Percentiles rank a stretch among this genome's conserved stretches.
These are phyloP conservation scores for Agrotis ipsilon DNA, from an alignment of 2,888 invertebrate genomes.

Conservation along the genomic window DNA sequence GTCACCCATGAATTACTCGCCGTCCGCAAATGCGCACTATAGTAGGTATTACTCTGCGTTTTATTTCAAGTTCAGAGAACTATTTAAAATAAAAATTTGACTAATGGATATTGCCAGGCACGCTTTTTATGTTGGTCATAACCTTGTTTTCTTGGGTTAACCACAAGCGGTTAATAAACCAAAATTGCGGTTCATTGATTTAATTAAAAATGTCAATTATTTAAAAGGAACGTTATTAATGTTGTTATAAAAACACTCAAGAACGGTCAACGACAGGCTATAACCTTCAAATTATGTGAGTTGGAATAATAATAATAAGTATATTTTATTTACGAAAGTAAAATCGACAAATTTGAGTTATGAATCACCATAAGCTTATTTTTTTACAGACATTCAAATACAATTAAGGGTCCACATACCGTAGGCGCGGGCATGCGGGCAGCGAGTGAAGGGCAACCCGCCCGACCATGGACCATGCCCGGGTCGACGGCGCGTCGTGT, in stretches of 20 bases:
- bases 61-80: background rate
- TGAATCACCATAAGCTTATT: too few species aligned
- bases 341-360: too few species aligned
- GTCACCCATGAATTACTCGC: too few species aligned
- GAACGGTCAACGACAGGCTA: background rate
- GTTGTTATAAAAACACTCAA: constrained; percentile 9
- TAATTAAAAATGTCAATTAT: constrained; percentile 35
- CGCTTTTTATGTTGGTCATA: constrained; percentile 1
- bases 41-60: background rate
- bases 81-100: background rate
- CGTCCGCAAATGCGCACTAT: too few species aligned
- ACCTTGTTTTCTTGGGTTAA: constrained; percentile 22
- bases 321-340: too few species aligned
- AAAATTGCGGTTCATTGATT: constrained; percentile 16
- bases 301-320: background rate
- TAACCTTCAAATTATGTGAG: background rate
- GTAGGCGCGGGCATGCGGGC: too few species aligned
- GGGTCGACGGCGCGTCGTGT: too few species aligned
- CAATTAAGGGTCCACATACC: too few species aligned
- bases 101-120: background rate
- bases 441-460: too few species aligned
- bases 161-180: constrained; percentile 8
- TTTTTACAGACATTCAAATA: too few species aligned
- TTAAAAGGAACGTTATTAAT: constrained; percentile 6
- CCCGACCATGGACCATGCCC: too few species aligned